phyloP scores from a whole-genome alignment of 1,140 invertebrate genomes.

The Maniola jurtina region DNA sequence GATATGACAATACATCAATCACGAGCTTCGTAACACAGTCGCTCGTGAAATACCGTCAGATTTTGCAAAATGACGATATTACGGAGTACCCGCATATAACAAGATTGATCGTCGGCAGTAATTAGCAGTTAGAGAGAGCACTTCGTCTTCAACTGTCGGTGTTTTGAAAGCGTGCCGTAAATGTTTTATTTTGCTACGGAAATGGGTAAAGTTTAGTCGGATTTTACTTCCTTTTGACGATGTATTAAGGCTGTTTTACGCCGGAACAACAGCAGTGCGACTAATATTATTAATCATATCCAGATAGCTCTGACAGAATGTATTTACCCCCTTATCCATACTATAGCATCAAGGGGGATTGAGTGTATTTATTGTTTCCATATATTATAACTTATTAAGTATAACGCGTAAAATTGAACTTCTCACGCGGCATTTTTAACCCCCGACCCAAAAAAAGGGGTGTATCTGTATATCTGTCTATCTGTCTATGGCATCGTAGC shows the following conservation, averaged over 20 bases:
- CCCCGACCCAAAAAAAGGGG: no score
- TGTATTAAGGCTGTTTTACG: neutral
- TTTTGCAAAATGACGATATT: constrained; percentile 7
- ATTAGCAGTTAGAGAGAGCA: constrained; percentile 41
- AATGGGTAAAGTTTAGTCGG: constrained; percentile 16
- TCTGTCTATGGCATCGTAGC: no score
- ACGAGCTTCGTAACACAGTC: neutral
- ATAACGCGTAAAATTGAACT: no score
- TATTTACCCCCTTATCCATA: no score
- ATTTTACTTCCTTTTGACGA: neutral
- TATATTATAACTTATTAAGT: no score
- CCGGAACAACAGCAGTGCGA: no score
- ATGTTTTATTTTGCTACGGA: constrained; percentile 16
- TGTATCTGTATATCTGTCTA: no score
- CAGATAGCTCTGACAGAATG: no score
- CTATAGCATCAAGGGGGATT: no score
- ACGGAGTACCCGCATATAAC: constrained; percentile 3
- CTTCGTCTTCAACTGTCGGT: constrained; percentile 51
- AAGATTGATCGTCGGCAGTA: constrained; percentile 46
- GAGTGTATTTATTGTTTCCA: no score
- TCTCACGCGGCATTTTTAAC: no score
- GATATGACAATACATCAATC: neutral
- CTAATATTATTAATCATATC: no score
- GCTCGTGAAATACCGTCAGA: neutral
- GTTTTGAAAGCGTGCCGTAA: constrained; percentile 36